Conservation (phyloP, 2,888 invertebrate species). For the Aphodius granarius region DNA sequence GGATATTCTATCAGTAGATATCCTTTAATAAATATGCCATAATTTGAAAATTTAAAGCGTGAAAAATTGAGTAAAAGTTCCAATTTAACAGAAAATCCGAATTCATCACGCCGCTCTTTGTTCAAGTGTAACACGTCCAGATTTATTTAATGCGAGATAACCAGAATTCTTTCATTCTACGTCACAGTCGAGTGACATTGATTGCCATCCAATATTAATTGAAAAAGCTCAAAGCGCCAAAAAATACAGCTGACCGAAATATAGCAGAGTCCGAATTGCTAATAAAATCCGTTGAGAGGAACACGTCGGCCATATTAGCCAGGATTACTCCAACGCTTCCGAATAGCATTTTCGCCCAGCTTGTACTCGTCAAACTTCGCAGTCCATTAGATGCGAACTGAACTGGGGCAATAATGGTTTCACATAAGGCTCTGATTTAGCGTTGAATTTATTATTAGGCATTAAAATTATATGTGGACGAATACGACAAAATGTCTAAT, state of each 20-base stretch:
- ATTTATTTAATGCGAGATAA: neutral
- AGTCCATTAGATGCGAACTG: neutral
- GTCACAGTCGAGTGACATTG: neutral
- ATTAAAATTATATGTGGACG: too few species aligned
- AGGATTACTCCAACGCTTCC: neutral
- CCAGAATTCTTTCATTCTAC: neutral
- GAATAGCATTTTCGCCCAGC: neutral
- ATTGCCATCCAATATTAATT: neutral
- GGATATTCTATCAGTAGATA: too few species aligned
- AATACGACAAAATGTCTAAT: too few species aligned
- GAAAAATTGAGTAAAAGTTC: too few species aligned
- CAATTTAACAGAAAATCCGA: too few species aligned
- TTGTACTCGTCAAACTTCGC: neutral
- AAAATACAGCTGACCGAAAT: neutral
- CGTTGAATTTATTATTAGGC: too few species aligned
- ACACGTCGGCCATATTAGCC: neutral
- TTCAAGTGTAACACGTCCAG: neutral
- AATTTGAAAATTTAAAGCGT: neutral
- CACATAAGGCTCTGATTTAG: too few species aligned
- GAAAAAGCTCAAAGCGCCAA: neutral
- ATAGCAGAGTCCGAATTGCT: neutral
- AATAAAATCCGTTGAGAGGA: neutral
- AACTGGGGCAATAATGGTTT: too few species aligned
- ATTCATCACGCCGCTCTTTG: neutral
- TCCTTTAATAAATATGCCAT: too few species aligned